phyloP scores from a whole-genome alignment of 1,140 invertebrate genomes.

The Hylaeus volcanicus region DNA sequence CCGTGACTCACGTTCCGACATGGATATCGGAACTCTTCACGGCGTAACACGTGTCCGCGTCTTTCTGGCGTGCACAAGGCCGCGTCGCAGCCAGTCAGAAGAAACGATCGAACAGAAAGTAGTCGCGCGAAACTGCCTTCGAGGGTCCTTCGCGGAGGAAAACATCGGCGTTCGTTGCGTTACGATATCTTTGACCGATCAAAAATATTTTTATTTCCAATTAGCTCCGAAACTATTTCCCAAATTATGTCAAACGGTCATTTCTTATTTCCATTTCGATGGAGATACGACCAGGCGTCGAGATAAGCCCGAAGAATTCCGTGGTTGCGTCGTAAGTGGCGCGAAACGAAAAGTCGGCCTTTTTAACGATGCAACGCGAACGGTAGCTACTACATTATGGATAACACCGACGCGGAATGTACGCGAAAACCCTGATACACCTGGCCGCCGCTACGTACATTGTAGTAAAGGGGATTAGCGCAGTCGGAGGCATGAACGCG shows the following conservation, averaged over 20 bases:
- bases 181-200: neutral
- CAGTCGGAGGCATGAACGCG: neutral
- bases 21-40: neutral
- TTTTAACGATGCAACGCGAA: neutral
- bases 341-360: neutral
- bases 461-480: neutral
- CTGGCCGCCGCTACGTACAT: neutral
- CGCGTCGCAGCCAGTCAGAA: neutral
- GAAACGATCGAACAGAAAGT: neutral
- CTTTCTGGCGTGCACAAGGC: neutral
- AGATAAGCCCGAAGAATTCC: no score
- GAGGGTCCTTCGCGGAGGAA: neutral
- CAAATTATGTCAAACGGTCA: no score
- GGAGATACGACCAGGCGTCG: no score
- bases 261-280: no score
- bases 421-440: neutral
- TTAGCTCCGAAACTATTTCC: no score
- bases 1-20: conserved; percentile 4
- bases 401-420: neutral
- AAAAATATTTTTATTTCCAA: neutral
- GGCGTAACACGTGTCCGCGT: conserved; percentile 6
- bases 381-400: neutral
- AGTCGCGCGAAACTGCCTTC: neutral
- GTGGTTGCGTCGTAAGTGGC: no score
- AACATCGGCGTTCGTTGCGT: neutral